A percentile compares a stretch with the other conserved stretches of the same genome.
phyloP scores from a whole-genome alignment of 2,113 vertebrate genomes.

The Sylvia atricapilla region DNA sequence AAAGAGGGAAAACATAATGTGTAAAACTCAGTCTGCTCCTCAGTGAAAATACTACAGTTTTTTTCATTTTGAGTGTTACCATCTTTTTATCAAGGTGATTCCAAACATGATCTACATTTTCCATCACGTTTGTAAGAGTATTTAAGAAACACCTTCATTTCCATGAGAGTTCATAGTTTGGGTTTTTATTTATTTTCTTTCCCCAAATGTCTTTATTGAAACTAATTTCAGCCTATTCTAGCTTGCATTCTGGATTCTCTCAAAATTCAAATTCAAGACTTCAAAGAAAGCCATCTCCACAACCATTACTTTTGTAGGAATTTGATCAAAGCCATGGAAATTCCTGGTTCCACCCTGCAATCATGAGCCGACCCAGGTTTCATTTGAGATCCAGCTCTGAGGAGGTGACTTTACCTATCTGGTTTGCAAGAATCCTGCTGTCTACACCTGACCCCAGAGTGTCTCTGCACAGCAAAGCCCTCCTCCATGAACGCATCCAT shows the following conservation, averaged over 20 bases:
- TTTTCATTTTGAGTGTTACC: background rate
- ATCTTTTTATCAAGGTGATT: background rate
- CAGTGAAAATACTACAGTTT: background rate
- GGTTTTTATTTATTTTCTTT: background rate
- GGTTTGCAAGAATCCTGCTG: constrained; percentile 17
- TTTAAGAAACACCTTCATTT: background rate
- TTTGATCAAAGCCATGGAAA: constrained; percentile 66
- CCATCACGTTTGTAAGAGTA: background rate
- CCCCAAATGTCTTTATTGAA: background rate
- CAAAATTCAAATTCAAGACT: background rate
- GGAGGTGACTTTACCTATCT: constrained; percentile 43
- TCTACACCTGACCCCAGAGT: background rate
- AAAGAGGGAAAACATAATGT: background rate
- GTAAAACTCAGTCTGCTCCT: background rate
- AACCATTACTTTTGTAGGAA: constrained; percentile 10
- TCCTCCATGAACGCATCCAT: background rate
- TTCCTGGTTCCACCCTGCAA: constrained; percentile 44
- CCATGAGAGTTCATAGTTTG: background rate
- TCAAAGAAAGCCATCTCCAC: constrained; percentile 30
- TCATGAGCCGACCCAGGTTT: background rate
- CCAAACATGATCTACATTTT: background rate
- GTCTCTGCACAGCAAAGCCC: background rate
- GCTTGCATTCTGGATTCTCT: background rate
- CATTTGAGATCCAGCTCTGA: constrained; percentile 27
- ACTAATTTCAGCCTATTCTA: constrained; percentile 8